Percentiles rank a stretch among this genome's conserved stretches.
phyloP scores from a whole-genome alignment of 1,140 invertebrate species.

The Drosophila ironensis region DNA sequence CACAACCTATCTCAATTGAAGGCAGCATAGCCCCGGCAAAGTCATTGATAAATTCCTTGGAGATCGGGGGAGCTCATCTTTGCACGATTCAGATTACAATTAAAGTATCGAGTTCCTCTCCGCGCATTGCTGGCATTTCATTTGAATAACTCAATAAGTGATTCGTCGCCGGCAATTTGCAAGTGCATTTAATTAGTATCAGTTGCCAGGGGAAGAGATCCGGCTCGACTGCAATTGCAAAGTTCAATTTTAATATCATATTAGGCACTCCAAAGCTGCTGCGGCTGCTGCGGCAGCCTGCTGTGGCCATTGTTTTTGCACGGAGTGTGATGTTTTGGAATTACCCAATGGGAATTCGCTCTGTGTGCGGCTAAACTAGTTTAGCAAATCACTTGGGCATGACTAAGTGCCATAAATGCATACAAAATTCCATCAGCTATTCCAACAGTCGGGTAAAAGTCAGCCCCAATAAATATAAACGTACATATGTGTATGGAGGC shows the following conservation, averaged over 20 bases:
- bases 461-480: neutral
- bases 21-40: conserved; percentile 10
- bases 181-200: conserved; percentile 64
- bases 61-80: conserved; percentile 24
- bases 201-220: conserved; percentile 51
- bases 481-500: neutral
- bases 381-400: conserved; percentile 77
- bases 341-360: conserved; percentile 63
- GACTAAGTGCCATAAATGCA: conserved; percentile 79
- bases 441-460: neutral
- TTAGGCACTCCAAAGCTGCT: conserved; percentile 37
- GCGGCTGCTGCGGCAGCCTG: conserved; percentile 11
- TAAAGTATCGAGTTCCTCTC: conserved; percentile 63
- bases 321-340: conserved; percentile 46
- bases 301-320: conserved; percentile 59
- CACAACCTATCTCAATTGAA: conserved; percentile 32
- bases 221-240: conserved; percentile 51
- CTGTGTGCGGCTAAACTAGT: conserved; percentile 58
- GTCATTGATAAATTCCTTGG: conserved; percentile 27
- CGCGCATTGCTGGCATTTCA: conserved; percentile 68
- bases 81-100: conserved; percentile 50
- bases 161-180: conserved; percentile 48
- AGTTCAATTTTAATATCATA: conserved; percentile 68
- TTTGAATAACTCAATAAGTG: conserved; percentile 73
- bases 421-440: conserved; percentile 60